Conservation (phyloP, 2,113 vertebrate species). For the Leucopsar rothschildi region DNA sequence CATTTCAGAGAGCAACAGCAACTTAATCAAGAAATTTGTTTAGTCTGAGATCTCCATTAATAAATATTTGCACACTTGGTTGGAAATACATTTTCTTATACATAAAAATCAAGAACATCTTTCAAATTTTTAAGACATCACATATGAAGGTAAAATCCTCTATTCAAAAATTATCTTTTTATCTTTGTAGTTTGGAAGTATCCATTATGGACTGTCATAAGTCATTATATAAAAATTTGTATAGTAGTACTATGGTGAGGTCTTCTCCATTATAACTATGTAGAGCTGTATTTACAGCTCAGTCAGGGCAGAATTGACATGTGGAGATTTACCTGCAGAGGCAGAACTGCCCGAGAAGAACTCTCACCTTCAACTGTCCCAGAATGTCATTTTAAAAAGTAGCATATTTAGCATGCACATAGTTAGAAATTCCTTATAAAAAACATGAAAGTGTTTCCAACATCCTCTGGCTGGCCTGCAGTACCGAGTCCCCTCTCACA, state of each 20-base stretch:
- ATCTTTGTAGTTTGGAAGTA: neutral
- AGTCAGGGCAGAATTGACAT: neutral
- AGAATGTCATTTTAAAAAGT: neutral
- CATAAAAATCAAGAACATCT: neutral
- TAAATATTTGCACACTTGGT: neutral
- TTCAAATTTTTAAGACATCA: neutral
- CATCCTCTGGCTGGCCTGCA: neutral
- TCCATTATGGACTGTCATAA: neutral
- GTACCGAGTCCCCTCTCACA: neutral
- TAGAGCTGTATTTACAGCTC: neutral
- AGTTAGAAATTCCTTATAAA: neutral
- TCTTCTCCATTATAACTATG: neutral
- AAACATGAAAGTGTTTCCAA: neutral
- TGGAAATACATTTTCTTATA: neutral
- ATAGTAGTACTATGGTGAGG: neutral
- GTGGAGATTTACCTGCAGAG: neutral
- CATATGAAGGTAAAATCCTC: neutral
- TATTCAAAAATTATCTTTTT: neutral
- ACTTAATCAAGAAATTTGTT: slow-evolving; percentile 32
- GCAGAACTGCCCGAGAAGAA: neutral
- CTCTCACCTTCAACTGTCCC: neutral
- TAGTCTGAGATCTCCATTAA: neutral
- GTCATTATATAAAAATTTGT: neutral
- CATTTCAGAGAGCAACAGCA: slow-evolving; percentile 35
- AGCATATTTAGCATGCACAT: neutral